phyloP scores from a whole-genome alignment of 2,113 vertebrate genomes.

The Hypomesus transpacificus region DNA sequence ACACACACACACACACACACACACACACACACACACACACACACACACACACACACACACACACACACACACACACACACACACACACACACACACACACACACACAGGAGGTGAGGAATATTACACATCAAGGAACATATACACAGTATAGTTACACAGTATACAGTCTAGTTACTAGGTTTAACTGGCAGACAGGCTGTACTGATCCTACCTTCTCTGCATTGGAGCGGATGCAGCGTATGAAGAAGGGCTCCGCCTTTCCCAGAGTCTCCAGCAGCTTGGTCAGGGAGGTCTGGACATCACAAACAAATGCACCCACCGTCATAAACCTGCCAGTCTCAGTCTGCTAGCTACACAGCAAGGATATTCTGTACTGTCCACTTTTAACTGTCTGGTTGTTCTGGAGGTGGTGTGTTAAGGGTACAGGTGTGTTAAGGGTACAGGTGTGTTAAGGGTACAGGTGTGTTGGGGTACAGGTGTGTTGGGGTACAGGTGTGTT shows the following conservation, averaged over 20 bases:
- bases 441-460: no score
- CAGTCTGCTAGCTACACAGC: no score
- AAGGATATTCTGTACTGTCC: no score
- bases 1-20: constrained; percentile 17
- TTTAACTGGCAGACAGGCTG: not conserved
- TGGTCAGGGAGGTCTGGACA: constrained; percentile 86
- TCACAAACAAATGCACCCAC: not conserved
- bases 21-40: constrained; percentile 24
- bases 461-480: no score
- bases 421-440: no score
- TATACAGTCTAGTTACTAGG: no score
- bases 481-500: not conserved
- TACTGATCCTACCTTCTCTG: constrained; percentile 81
- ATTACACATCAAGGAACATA: not conserved
- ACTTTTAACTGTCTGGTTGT: no score
- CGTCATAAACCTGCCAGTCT: no score
- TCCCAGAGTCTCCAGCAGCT: constrained; percentile 87
- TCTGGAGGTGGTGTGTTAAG: no score
- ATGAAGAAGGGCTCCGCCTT: constrained; percentile 97
- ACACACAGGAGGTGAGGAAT: not conserved
- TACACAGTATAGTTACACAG: no score
- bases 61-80: constrained; percentile 22
- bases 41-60: constrained; percentile 38
- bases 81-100: constrained; percentile 19
- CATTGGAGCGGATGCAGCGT: constrained; percentile 95